A percentile compares a stretch with the other conserved stretches of the same genome.
Conservation (phyloP, 2,113 vertebrate genomes). For the Alaudala cheleensis region DNA sequence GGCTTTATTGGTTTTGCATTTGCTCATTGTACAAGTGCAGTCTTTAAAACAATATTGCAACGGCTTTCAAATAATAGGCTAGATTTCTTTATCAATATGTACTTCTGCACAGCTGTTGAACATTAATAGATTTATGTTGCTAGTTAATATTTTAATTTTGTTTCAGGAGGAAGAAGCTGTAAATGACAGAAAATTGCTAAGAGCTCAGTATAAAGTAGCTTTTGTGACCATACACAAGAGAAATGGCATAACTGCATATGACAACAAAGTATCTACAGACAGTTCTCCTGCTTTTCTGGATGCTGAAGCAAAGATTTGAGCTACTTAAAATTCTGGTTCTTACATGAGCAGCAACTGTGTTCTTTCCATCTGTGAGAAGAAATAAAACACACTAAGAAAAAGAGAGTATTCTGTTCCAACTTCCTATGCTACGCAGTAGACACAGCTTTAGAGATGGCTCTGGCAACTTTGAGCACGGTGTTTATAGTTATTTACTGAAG, state of each 20-base stretch:
- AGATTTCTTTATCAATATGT: not conserved
- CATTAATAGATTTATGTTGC: not conserved
- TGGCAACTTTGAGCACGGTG: not conserved
- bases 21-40: not conserved
- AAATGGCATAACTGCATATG: not conserved
- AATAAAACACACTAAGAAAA: not conserved
- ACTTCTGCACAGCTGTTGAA: not conserved
- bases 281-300: not conserved
- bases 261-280: not conserved
- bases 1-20: not conserved
- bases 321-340: not conserved
- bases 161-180: not conserved
- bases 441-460: not conserved
- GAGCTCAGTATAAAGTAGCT: not conserved
- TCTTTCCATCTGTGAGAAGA: not conserved
- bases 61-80: not conserved
- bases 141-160: not conserved
- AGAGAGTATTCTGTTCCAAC: not conserved
- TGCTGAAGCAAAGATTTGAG: slow-evolving; percentile 49
- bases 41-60: not conserved
- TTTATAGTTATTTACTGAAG: not conserved
- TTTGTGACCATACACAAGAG: not conserved
- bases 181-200: not conserved
- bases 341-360: not conserved
- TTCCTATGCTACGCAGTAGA: not conserved